Percentiles rank a stretch among this genome's conserved stretches.
These are phyloP conservation scores for Cydia pomonella DNA, from an alignment of 1,140 invertebrate genomes.

Conservation along the genomic window DNA sequence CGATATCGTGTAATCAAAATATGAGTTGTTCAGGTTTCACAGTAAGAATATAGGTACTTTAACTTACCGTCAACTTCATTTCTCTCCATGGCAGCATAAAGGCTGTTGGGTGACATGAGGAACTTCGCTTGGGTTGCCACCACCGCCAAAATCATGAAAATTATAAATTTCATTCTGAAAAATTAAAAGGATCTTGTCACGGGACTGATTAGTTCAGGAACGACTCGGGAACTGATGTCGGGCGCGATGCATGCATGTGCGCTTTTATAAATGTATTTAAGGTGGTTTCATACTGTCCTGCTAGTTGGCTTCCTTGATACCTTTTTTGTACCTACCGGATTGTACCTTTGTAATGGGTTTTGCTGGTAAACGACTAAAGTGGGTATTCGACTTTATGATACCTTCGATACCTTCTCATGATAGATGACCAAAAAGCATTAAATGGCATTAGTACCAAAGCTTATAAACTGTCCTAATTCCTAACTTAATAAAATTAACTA, in stretches of 20 bases:
- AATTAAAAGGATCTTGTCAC: neutral
- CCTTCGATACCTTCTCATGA: too few species aligned
- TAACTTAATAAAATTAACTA: too few species aligned
- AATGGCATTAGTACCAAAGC: too few species aligned
- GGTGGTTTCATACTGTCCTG: neutral
- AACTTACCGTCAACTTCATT: neutral
- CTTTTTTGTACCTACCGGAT: too few species aligned
- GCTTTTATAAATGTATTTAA: neutral
- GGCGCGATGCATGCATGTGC: neutral
- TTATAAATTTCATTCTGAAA: neutral
- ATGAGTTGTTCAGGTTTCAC: too few species aligned
- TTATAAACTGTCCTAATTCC: too few species aligned
- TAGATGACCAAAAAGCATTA: too few species aligned
- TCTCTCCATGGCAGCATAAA: neutral
- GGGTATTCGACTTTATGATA: too few species aligned
- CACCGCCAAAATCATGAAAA: neutral
- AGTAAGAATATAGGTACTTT: neutral
- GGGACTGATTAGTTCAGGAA: neutral
- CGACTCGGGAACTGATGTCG: neutral
- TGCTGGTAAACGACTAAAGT: too few species aligned
- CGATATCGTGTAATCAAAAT: too few species aligned
- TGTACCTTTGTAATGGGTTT: too few species aligned
- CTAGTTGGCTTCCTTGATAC: too few species aligned
- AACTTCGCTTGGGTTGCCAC: neutral
- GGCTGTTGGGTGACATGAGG: neutral